Conservation (phyloP, 1,140 invertebrate species). For the Eupristina koningsbergeri region DNA sequence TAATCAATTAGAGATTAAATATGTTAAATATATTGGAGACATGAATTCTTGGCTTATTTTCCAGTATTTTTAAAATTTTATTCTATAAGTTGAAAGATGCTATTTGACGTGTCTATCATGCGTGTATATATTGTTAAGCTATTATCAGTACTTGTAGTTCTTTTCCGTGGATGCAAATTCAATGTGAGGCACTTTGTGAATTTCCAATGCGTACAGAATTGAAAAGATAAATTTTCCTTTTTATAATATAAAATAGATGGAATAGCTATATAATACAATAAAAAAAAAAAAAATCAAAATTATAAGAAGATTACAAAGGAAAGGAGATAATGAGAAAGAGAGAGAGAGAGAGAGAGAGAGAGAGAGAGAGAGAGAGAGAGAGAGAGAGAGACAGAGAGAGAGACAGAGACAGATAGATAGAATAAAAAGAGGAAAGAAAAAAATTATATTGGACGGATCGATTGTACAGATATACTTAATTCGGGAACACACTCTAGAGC, state of each 20-base stretch:
- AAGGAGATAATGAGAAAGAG: neutral
- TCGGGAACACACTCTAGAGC: slow-evolving; percentile 17
- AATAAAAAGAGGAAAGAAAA: neutral
- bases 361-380: neutral
- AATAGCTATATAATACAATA: neutral
- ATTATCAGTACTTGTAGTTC: too few species aligned
- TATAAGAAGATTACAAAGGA: neutral
- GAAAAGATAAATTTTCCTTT: too few species aligned
- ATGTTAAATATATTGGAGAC: too few species aligned
- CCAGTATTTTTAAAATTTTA: too few species aligned
- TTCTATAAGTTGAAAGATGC: too few species aligned
- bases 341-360: neutral
- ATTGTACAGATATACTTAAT: slow-evolving; percentile 43
- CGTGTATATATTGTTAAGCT: too few species aligned
- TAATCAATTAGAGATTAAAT: too few species aligned
- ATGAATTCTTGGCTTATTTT: too few species aligned
- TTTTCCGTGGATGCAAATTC: neutral
- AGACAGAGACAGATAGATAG: neutral
- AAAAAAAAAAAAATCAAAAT: neutral
- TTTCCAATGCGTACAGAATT: neutral
- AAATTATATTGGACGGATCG: slow-evolving; percentile 42
- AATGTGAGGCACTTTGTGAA: neutral
- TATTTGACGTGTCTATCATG: too few species aligned
- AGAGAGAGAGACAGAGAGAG: neutral
- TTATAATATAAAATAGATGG: neutral